Evolutionary conservation across 2,888 invertebrate species (phyloP).

Genomic region (Galeruca laticollis): DNA sequence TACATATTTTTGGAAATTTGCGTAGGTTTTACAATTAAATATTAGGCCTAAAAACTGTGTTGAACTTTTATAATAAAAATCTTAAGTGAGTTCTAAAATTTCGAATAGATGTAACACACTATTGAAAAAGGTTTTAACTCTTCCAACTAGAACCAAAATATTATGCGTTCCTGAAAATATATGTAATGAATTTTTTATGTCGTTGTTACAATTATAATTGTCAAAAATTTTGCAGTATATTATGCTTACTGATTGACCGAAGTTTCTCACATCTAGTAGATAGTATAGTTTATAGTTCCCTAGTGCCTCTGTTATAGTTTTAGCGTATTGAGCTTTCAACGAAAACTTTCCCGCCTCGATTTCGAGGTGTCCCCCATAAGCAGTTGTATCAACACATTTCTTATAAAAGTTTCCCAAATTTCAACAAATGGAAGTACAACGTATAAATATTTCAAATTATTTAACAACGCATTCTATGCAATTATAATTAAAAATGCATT

Average conservation of each 20-base stretch:
- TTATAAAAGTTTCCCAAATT: not conserved
- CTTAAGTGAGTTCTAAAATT: no score
- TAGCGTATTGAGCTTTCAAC: slow-evolving; percentile 56
- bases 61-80: no score
- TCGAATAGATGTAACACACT: no score
- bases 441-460: not conserved
- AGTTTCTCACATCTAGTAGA: slow-evolving; percentile 20
- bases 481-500: no score
- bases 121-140: no score
- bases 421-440: not conserved
- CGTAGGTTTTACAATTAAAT: no score
- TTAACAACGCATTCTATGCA: not conserved
- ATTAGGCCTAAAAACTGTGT: no score
- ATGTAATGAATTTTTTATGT: no score
- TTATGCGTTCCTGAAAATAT: no score
- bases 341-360: slow-evolving; percentile 42
- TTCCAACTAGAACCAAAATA: no score
- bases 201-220: no score
- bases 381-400: slow-evolving; percentile 1
- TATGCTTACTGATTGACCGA: slow-evolving; percentile 22
- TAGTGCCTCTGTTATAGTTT: slow-evolving; percentile 65
- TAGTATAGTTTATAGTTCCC: slow-evolving; percentile 62
- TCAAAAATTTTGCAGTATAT: slow-evolving; percentile 2
- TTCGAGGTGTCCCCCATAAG: slow-evolving; percentile 30
- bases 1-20: no score